Evolutionary conservation across 1,140 invertebrate genomes (phyloP).

Genomic region (Tetramorium simillimum): DNA sequence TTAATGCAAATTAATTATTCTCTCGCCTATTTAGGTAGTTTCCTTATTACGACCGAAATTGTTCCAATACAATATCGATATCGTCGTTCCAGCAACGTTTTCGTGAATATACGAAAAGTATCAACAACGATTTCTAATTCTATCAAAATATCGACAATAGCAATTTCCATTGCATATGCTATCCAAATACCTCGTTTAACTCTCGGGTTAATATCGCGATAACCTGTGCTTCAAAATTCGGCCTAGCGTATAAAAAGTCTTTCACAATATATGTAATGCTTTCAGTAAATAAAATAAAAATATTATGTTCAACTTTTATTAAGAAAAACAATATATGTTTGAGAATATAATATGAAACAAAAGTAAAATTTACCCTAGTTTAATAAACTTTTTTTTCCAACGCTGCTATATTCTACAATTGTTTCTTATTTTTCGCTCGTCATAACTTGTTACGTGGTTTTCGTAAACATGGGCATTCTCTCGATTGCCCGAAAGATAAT

Average conservation of each 20-base stretch:
- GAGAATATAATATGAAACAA: neutral
- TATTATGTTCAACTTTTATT: neutral
- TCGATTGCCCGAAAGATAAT: constrained; percentile 40
- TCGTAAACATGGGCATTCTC: neutral
- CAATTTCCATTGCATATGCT: neutral
- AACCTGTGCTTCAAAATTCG: neutral
- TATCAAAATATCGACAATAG: constrained; percentile 19
- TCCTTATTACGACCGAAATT: neutral
- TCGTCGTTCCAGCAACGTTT: neutral
- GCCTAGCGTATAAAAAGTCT: neutral
- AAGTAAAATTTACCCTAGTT: no score
- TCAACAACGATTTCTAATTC: neutral
- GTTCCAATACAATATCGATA: neutral
- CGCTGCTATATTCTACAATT: neutral
- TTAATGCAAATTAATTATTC: neutral
- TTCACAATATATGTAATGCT: neutral
- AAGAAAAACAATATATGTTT: neutral
- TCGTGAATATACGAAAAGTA: neutral
- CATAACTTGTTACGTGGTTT: neutral
- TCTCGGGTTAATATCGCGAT: constrained; percentile 3
- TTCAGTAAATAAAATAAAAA: neutral
- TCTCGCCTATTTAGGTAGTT: neutral
- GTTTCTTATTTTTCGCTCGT: neutral
- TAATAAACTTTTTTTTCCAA: no score
- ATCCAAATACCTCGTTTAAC: neutral